phyloP scores from a whole-genome alignment of 2,888 invertebrate genomes.

The Lacanobia wlatinum region DNA sequence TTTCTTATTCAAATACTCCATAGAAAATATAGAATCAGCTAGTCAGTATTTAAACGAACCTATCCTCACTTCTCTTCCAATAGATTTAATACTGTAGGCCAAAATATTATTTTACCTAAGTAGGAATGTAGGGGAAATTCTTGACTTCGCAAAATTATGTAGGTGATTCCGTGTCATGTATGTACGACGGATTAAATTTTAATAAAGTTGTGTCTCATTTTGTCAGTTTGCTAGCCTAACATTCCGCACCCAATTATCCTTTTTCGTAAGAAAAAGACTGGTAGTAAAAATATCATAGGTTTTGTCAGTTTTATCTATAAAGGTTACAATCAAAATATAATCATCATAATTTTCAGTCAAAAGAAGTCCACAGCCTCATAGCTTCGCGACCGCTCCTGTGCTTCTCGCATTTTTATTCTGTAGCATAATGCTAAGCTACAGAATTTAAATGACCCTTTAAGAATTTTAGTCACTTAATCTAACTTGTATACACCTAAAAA shows the following conservation, averaged over 20 bases:
- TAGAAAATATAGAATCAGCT: no score
- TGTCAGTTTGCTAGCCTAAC: constrained; percentile 13
- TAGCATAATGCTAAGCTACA: not conserved
- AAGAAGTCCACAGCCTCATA: no score
- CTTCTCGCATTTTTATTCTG: not conserved
- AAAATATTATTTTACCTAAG: not conserved
- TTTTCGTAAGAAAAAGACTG: not conserved
- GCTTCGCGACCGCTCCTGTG: no score
- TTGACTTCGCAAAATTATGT: not conserved
- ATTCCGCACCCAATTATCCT: not conserved
- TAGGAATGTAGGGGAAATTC: constrained; percentile 6
- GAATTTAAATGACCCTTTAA: constrained; percentile 35
- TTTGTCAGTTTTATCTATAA: not conserved
- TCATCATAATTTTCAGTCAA: no score
- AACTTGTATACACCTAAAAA: constrained; percentile 17
- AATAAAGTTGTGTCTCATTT: constrained; percentile 38
- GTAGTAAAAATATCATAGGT: no score
- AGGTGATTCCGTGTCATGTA: constrained; percentile 16
- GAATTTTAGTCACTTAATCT: constrained; percentile 47
- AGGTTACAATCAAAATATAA: not conserved
- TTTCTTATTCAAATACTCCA: no score
- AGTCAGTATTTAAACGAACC: not conserved
- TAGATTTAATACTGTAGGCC: not conserved
- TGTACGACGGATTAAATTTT: constrained; percentile 26
- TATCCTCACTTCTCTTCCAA: no score